phyloP scores from a whole-genome alignment of 2,797 vertebrate genomes.

The Masticophis lateralis region DNA sequence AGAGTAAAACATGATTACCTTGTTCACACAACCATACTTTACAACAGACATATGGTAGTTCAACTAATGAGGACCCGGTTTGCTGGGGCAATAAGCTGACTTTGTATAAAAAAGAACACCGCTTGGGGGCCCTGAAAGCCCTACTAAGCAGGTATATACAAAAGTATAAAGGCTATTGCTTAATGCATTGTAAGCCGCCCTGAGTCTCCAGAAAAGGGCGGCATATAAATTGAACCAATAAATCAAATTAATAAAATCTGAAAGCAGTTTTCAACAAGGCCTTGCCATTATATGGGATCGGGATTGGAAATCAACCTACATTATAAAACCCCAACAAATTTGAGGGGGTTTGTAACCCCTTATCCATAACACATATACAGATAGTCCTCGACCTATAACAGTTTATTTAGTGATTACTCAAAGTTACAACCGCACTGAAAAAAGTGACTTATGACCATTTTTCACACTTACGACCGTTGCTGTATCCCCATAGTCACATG shows the following conservation, averaged over 20 bases:
- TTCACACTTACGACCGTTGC: not conserved
- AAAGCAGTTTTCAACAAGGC: not conserved
- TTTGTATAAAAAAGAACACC: too few relatives aligned
- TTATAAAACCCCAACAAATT: not conserved
- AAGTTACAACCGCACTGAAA: not conserved
- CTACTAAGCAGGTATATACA: too few relatives aligned
- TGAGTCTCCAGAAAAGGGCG: too few relatives aligned
- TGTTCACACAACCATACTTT: not conserved
- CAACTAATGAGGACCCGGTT: not conserved
- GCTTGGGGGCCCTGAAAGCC: too few relatives aligned
- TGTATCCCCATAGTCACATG: not conserved
- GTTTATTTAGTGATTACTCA: not conserved
- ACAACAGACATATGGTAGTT: not conserved
- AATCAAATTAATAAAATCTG: not conserved
- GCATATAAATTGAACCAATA: too few relatives aligned
- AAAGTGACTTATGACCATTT: not conserved
- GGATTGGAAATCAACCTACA: slow-evolving; percentile 4
- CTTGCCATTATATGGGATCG: not conserved
- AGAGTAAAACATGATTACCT: not conserved
- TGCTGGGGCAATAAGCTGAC: too few relatives aligned
- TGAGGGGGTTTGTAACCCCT: not conserved
- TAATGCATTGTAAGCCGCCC: too few relatives aligned
- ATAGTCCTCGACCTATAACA: not conserved
- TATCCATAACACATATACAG: accelerated
- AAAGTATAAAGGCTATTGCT: too few relatives aligned